A percentile compares a stretch with the other conserved stretches of the same genome.
Conservation (phyloP, 23 tunicate genomes). For the Trididemnum nubilum region DNA sequence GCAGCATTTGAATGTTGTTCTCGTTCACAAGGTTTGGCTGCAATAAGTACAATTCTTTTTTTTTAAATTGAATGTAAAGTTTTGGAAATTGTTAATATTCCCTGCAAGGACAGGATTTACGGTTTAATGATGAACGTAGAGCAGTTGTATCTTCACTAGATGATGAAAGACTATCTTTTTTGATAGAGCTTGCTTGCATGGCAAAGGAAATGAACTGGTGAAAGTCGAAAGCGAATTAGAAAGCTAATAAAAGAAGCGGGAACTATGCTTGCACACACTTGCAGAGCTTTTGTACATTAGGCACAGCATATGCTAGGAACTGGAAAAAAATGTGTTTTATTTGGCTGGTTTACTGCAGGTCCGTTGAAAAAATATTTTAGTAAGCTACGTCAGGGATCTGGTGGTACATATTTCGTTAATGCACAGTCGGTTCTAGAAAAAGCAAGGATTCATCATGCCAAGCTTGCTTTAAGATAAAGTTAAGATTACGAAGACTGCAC, state of each 20-base stretch:
- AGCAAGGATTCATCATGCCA: slow-evolving; percentile 8
- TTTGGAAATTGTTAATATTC: slow-evolving; percentile 21
- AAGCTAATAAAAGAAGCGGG: slow-evolving; percentile 14
- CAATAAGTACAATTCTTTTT: slow-evolving; percentile 1
- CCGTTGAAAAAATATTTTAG: slow-evolving; percentile 17
- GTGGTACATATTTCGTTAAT: slow-evolving; percentile 10
- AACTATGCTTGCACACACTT: slow-evolving; percentile 5
- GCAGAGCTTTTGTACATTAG: not conserved
- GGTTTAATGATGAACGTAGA: not conserved
- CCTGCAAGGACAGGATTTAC: not conserved
- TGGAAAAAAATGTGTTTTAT: not conserved
- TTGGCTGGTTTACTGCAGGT: slow-evolving; percentile 22
- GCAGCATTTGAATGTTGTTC: not conserved
- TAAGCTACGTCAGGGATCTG: slow-evolving; percentile 2
- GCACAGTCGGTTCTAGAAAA: slow-evolving; percentile 16
- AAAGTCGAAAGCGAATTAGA: slow-evolving; percentile 2
- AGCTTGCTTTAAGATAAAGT: not conserved
- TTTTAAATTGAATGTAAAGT: not conserved
- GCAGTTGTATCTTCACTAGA: not conserved
- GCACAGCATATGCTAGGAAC: not conserved
- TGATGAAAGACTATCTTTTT: not conserved
- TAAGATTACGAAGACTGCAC: not conserved
- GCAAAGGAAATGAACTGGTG: slow-evolving; percentile 14
- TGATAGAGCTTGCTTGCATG: not conserved
- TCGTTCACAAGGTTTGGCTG: not conserved